These are phyloP conservation scores for Caenorhabditis sp. DNA, from an alignment of 2,888 invertebrate genomes.

Conservation along the genomic window DNA sequence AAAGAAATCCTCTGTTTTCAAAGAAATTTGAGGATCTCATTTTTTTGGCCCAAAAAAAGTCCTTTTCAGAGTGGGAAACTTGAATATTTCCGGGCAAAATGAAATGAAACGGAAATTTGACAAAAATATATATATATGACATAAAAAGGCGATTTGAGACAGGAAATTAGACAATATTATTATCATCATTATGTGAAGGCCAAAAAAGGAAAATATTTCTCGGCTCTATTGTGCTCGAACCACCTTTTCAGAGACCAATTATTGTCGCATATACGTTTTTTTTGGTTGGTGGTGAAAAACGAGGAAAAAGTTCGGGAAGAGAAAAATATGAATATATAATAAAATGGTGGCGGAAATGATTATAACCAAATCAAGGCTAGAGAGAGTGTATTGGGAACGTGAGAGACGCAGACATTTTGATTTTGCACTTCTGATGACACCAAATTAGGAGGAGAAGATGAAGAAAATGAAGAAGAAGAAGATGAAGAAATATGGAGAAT, in stretches of 20 bases:
- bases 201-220: too few species aligned
- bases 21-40: not conserved
- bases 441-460: not conserved
- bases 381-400: not conserved
- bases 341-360: constrained; percentile 3
- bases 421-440: constrained; percentile 1
- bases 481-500: not conserved
- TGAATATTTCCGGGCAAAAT: not conserved
- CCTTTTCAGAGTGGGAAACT: not conserved
- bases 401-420: not conserved
- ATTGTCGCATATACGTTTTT: too few species aligned
- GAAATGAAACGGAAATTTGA: not conserved
- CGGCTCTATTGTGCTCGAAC: too few species aligned
- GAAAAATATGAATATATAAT: too few species aligned
- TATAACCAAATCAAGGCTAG: constrained; percentile 3
- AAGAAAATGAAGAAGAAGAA: not conserved
- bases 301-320: too few species aligned
- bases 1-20: not conserved
- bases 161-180: constrained; percentile 6
- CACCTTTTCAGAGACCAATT: too few species aligned
- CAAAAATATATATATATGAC: not conserved
- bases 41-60: not conserved
- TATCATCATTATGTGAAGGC: too few species aligned
- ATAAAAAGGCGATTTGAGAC: not conserved
- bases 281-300: too few species aligned